Percentiles rank a stretch among this genome's conserved stretches.
Evolutionary conservation across 2,888 invertebrate species (phyloP).

Genomic region (Monoplex corrugatus): DNA sequence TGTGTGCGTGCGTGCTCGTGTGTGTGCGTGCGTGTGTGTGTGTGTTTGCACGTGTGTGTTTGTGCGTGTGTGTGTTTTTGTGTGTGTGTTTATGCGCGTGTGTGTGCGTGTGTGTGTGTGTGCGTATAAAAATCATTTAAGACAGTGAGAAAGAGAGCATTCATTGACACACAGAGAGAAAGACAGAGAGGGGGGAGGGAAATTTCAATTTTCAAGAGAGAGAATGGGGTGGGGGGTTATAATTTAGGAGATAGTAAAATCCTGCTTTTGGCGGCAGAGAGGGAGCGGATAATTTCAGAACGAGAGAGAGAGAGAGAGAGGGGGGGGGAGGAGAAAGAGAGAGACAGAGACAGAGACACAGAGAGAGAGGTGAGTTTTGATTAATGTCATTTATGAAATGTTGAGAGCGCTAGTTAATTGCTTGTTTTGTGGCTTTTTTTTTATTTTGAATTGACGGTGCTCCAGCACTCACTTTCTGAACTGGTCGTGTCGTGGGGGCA

Average conservation of each 20-base stretch:
- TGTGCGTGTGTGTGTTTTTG: background rate
- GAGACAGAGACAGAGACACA: background rate
- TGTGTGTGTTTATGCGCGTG: background rate
- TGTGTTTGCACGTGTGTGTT: background rate
- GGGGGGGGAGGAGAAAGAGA: background rate
- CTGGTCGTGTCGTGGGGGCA: no score
- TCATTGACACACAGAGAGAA: background rate
- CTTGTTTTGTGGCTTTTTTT: no score
- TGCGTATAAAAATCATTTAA: background rate
- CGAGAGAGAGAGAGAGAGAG: background rate
- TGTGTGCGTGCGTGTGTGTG: background rate
- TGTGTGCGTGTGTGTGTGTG: background rate
- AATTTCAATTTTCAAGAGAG: no score
- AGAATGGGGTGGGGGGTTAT: no score
- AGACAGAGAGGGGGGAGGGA: slow-evolving; percentile 29
- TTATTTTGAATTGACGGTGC: no score
- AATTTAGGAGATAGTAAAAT: background rate
- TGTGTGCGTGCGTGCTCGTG: background rate
- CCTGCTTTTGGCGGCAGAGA: no score
- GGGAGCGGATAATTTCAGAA: background rate
- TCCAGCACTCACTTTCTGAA: no score
- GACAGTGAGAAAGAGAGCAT: background rate
- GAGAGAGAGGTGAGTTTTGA: background rate
- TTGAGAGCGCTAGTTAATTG: no score
- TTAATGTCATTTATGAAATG: no score